Conservation (phyloP, 2,797 vertebrate species). For the Malacoraja senta region DNA sequence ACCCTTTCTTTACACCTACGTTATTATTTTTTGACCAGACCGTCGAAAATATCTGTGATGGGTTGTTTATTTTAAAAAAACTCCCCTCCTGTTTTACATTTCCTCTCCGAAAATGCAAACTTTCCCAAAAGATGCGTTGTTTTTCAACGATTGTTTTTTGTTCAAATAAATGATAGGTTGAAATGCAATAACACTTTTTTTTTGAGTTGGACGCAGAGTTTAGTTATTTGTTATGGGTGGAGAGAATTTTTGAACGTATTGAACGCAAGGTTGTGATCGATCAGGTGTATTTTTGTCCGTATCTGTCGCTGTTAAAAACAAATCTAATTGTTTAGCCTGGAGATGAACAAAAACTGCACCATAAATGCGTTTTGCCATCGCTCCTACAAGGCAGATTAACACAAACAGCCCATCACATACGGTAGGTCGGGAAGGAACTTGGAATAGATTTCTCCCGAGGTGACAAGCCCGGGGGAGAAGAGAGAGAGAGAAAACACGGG, state of each 20-base stretch:
- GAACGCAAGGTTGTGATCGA: background rate
- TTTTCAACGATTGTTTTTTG: background rate
- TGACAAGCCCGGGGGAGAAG: background rate
- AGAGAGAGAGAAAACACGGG: too few species aligned
- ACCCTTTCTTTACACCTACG: background rate
- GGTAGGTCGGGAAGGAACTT: background rate
- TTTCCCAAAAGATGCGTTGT: background rate
- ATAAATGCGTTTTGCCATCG: too few species aligned
- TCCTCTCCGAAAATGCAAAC: background rate
- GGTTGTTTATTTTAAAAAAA: background rate
- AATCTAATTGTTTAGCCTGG: background rate
- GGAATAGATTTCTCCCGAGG: too few species aligned
- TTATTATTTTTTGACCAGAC: background rate
- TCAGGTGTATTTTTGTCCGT: background rate
- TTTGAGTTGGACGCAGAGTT: too few species aligned
- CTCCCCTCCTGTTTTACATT: background rate
- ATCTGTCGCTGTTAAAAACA: too few species aligned
- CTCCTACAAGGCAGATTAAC: too few species aligned
- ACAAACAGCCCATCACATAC: too few species aligned
- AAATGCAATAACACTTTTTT: background rate
- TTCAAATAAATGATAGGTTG: too few species aligned
- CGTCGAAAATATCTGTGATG: background rate
- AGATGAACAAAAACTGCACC: background rate
- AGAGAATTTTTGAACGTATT: too few species aligned
- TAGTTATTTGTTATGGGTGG: too few species aligned